Evolutionary conservation across 2,113 vertebrate genomes (phyloP), one percentile per base, ranked within the genome.

Genomic region (Paramisgurnus dabryanus): DNA sequence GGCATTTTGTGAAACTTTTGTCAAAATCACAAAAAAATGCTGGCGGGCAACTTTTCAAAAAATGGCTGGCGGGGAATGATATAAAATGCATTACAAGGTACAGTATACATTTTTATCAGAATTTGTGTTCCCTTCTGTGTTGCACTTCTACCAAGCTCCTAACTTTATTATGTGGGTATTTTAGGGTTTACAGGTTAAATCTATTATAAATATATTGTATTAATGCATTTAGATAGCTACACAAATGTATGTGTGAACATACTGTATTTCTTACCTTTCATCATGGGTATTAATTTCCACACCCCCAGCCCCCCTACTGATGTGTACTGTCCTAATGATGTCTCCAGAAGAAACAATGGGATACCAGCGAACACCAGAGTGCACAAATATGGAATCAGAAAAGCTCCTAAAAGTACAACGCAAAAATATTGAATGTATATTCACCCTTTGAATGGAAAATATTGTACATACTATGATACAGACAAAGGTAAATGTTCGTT

Each of bases 281-380:
- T 96, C 96, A 97, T 96, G 0, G 96, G 96, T 3, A 95, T 88
- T 74, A 96, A 91, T 86, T 90, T 96, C 96, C 96, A 97, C 58
- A 96, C 95, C 3, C 95, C 95, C 2, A 96, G 86, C 0, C 95
- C 95, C 0, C 96, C 95, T 0, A 95, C 90, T 4, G 95, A 95
- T 5, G 94, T 95, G 87, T 94, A 96, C 80, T 97, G 96, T 50
- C 95, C 96, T 67, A 97, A 89, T 49, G 95, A 82, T 0, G 95
- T 96, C 89, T 97, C 96, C 89, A 97, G 89, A 40, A 97, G 86
- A 88, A 97, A 97, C 11, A 97, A 92, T 0, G 96, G 96, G 58
- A 96, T 96, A 69, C 96, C 96, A 85, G 95, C 95, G 89, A 97
- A 96, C 87, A 96, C 93, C 86, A 97, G 87, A 0, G 95, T 97